These are phyloP conservation scores for Acropternis orthonyx DNA, from an alignment of 2,797 vertebrate species.

Conservation along the genomic window DNA sequence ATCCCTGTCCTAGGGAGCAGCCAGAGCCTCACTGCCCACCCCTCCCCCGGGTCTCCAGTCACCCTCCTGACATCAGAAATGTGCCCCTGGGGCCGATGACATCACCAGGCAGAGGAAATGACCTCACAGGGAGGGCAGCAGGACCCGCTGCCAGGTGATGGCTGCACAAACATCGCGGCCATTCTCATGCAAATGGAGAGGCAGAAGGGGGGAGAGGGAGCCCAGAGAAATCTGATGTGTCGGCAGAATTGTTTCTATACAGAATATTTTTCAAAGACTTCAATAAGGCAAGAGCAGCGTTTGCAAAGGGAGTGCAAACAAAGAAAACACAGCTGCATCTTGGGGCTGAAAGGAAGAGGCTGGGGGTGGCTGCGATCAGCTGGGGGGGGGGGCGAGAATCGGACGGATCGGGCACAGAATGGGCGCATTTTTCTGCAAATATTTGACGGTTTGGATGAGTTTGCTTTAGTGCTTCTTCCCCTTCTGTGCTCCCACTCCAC, in stretches of 20 bases:
- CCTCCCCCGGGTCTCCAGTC: not conserved
- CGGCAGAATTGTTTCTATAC: slow-evolving; percentile 56
- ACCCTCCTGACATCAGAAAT: not conserved
- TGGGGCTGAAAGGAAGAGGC: slow-evolving; percentile 42
- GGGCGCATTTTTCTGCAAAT: slow-evolving; percentile 13
- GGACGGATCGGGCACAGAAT: not conserved
- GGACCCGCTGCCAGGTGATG: slow-evolving; percentile 20
- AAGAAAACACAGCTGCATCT: slow-evolving; percentile 69
- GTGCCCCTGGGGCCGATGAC: not conserved
- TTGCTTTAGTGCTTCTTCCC: slow-evolving; percentile 48
- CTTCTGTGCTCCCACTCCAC: slow-evolving; percentile 37
- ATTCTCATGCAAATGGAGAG: slow-evolving; percentile 52
- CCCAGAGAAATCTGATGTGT: slow-evolving; percentile 35
- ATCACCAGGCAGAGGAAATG: not conserved
- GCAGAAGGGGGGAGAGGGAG: not conserved
- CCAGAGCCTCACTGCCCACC: not conserved
- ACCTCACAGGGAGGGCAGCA: not conserved
- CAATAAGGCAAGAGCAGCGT: slow-evolving; percentile 40
- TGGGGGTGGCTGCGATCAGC: slow-evolving; percentile 21
- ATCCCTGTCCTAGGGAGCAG: not conserved
- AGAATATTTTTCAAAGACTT: slow-evolving; percentile 59
- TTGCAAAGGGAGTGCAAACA: slow-evolving; percentile 54
- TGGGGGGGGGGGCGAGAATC: not conserved
- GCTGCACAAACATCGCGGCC: not conserved
- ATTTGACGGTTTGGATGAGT: slow-evolving; percentile 15